Conservation (phyloP, 1,140 invertebrate species). For the Euwallacea fornicatus region DNA sequence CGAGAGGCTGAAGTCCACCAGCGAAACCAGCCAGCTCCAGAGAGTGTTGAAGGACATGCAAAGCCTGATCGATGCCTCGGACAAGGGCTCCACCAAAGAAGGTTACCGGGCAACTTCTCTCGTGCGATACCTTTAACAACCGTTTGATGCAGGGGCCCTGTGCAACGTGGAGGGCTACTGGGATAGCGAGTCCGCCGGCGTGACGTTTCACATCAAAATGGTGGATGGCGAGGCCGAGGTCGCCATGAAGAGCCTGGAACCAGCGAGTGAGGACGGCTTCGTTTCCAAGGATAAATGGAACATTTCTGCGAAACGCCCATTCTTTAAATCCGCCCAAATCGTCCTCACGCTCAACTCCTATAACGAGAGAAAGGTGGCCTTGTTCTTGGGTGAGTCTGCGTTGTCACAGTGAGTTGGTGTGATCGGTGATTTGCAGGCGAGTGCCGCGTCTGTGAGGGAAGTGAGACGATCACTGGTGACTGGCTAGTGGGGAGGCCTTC, state of each 20-base stretch:
- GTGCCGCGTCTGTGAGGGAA: conserved; percentile 45
- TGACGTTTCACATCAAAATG: conserved; percentile 39
- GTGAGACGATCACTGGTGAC: conserved; percentile 45
- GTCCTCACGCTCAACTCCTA: conserved; percentile 40
- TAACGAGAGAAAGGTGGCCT: conserved; percentile 42
- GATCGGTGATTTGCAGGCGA: conserved; percentile 39
- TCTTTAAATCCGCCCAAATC: conserved; percentile 40
- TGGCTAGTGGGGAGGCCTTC: conserved; percentile 46
- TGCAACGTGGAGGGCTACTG: conserved; percentile 47
- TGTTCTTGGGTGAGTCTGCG: conserved; percentile 42
- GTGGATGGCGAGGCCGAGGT: conserved; percentile 11
- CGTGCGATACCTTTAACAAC: neutral
- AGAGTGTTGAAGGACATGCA: conserved; percentile 43
- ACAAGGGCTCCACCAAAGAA: conserved; percentile 31
- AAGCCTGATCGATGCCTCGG: conserved; percentile 38
- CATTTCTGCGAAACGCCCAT: conserved; percentile 39
- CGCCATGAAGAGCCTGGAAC: conserved; percentile 27
- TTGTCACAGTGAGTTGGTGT: neutral
- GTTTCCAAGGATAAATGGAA: conserved; percentile 42
- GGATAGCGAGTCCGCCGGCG: conserved; percentile 46
- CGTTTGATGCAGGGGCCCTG: conserved; percentile 7
- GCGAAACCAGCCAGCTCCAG: conserved; percentile 27
- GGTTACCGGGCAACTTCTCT: conserved; percentile 2
- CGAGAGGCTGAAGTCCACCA: conserved; percentile 28
- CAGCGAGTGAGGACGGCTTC: conserved; percentile 43